Conservation (phyloP, 2,113 vertebrate genomes). For the Tiliqua scincoides region DNA sequence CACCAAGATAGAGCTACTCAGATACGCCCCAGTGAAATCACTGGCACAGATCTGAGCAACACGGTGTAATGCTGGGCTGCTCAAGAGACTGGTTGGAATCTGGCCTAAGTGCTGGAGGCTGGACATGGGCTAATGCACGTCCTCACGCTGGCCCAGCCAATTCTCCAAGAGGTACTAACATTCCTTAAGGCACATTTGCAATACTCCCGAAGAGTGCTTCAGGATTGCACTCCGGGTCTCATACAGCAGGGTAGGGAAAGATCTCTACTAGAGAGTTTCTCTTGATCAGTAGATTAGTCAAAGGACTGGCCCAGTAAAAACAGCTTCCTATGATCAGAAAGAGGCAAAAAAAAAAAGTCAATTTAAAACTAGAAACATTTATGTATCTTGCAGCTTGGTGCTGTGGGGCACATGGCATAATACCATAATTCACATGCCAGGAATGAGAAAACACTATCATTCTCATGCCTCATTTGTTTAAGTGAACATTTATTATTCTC, state of each 20-base stretch:
- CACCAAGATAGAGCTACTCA: too few relatives aligned
- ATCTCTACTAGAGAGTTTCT: neutral
- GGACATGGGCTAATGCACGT: too few relatives aligned
- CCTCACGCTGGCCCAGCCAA: too few relatives aligned
- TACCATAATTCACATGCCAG: slow-evolving; percentile 21
- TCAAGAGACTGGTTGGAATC: too few relatives aligned
- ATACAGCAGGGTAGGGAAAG: neutral
- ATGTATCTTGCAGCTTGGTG: neutral
- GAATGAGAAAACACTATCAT: slow-evolving; percentile 29
- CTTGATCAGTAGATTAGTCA: neutral
- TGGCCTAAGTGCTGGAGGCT: too few relatives aligned
- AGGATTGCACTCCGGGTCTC: too few relatives aligned
- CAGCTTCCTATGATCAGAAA: neutral
- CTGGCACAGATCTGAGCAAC: too few relatives aligned
- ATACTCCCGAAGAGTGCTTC: too few relatives aligned
- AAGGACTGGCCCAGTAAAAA: neutral
- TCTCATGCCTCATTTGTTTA: slow-evolving; percentile 67
- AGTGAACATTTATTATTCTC: slow-evolving; percentile 75
- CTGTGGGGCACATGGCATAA: rapidly evolving
- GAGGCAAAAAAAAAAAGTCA: neutral
- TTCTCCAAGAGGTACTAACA: too few relatives aligned
- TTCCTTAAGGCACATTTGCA: too few relatives aligned
- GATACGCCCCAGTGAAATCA: too few relatives aligned
- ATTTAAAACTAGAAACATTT: rapidly evolving
- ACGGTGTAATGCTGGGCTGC: too few relatives aligned